Evolutionary conservation across 2,113 vertebrate species (phyloP), one percentile per base, ranked within the genome.

Genomic region (Leptodactylus fuscus): DNA sequence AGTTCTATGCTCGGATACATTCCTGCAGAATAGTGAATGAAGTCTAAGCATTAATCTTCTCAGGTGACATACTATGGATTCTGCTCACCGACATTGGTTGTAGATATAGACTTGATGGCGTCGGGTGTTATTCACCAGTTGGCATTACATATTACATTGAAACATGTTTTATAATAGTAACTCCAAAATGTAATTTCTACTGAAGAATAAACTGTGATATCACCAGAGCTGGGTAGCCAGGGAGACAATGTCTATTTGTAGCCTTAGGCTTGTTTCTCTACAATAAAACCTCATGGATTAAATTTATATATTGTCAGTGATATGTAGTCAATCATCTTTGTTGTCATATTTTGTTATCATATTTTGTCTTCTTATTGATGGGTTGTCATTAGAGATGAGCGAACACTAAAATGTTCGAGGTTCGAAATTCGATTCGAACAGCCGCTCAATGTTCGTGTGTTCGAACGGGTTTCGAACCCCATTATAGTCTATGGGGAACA

Each of bases 41-140:
- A 74, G 27, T 32, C 20, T 29, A 29, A 46, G 44, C 8, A 74
- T 74, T 74, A 44, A 74, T 73, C 36, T 73, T 73, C 22, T 27
- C 73, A 75, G 13, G 44, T 49, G 73, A 75, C 44, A 48, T 48
- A 74, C 41, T 27, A 44, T 49, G n/a, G n/a, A 27, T 49, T 75
- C 73, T 41, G 44, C 27, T 46, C n/a, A 18, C 44, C 24, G 73
- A 75, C 24, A 49, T 18, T 29, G 22, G 44, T 18, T 49, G 73
- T 0, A 75, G 73, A 75, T 75, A 49, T 75, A 49, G 49, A 75
- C 73, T 75, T 24, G 20, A 0, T 75, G n/a, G 16, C 44, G 48
- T 6, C 24, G n/a, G 38, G 38, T n/a, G 27, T 46, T 74, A 46
- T 74, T 48, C 36, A 24, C 20, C n/a, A 48, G n/a, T 5, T 15